Conservation (phyloP, 2,888 invertebrate species). For the Perdita meconis region DNA sequence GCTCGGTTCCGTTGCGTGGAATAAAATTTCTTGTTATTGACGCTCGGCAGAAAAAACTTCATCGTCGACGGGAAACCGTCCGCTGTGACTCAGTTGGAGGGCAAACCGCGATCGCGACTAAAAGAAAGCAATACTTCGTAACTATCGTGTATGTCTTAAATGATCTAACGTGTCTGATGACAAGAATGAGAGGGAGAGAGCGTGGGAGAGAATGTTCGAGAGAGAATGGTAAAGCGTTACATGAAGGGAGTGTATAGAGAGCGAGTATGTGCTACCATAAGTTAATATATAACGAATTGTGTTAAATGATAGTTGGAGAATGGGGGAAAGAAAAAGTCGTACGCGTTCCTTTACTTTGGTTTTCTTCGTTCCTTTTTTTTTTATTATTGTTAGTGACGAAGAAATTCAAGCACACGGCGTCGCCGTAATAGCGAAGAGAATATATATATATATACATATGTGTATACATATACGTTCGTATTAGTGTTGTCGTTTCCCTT, state of each 20-base stretch:
- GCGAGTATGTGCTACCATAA: conserved; percentile 63
- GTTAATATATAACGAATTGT: conserved; percentile 67
- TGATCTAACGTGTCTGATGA: conserved; percentile 50
- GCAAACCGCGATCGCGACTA: conserved; percentile 76
- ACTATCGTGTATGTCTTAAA: conserved; percentile 83
- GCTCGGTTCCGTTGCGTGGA: conserved; percentile 29
- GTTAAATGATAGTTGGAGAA: conserved; percentile 65
- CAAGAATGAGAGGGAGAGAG: conserved; percentile 16
- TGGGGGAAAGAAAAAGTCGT: conserved; percentile 49
- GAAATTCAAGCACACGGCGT: conserved; percentile 27
- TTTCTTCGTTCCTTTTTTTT: conserved; percentile 14
- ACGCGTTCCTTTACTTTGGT: conserved; percentile 50
- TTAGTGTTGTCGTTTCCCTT: conserved; percentile 39
- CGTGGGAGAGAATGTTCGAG: background rate
- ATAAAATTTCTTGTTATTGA: conserved; percentile 64
- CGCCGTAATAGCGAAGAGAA: conserved; percentile 15
- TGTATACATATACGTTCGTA: conserved; percentile 22
- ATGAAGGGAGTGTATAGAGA: conserved; percentile 49
- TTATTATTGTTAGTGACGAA: conserved; percentile 23
- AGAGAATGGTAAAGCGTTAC: conserved; percentile 3
- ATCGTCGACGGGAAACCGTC: conserved; percentile 55
- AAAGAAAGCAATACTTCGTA: conserved; percentile 92
- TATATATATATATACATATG: background rate
- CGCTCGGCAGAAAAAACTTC: conserved; percentile 57
- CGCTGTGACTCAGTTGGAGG: conserved; percentile 43